Percentiles rank a stretch among this genome's conserved stretches.
These are phyloP conservation scores for Paradoxurus hermaphroditus DNA, from an alignment of 2,113 vertebrate genomes.

Conservation along the genomic window DNA sequence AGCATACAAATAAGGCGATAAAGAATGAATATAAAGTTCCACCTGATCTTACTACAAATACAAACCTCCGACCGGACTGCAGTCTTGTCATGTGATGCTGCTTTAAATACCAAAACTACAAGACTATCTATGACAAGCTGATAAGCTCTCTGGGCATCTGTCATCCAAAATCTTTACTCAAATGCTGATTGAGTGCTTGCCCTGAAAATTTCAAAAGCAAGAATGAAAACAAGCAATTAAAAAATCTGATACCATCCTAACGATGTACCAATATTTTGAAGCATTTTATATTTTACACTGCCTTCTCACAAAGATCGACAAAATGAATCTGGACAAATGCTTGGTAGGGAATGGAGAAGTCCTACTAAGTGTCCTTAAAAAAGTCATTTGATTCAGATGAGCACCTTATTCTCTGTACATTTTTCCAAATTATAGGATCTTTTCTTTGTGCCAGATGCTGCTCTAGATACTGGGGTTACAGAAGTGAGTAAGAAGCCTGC, in stretches of 20 bases:
- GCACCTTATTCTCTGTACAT: not conserved
- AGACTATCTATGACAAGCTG: not conserved
- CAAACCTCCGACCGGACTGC: not conserved
- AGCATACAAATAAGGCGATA: not conserved
- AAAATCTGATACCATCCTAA: not conserved
- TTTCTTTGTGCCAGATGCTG: not conserved
- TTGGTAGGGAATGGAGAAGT: not conserved
- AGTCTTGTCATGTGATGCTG: not conserved
- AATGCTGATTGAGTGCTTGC: not conserved
- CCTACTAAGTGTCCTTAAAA: not conserved
- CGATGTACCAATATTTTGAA: not conserved
- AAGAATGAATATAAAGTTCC: not conserved
- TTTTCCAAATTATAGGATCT: not conserved
- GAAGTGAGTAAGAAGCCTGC: not conserved
- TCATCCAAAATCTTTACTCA: not conserved
- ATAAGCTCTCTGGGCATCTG: not conserved
- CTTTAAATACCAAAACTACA: not conserved
- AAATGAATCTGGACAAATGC: not conserved
- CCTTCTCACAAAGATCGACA: not conserved
- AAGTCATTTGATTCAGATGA: not conserved
- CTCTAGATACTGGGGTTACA: not conserved
- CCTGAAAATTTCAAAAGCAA: conserved; percentile 8
- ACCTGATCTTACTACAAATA: not conserved
- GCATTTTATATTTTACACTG: not conserved
- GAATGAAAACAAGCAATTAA: not conserved